A percentile compares a stretch with the other conserved stretches of the same genome.
These are phyloP conservation scores for Anguilla anguilla DNA, from an alignment of 2,797 vertebrate species.

Conservation along the genomic window DNA sequence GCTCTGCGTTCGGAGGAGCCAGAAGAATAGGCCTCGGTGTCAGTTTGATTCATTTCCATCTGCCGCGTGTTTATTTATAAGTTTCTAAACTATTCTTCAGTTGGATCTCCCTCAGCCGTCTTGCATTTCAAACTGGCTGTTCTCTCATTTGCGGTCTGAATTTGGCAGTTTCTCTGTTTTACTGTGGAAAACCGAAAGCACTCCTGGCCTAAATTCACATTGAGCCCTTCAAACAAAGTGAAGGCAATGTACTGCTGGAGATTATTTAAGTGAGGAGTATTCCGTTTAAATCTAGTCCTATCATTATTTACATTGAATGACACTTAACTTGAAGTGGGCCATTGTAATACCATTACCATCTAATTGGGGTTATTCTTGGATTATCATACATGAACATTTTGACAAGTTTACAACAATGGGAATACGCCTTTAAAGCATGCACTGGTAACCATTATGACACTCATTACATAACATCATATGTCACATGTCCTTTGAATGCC, in stretches of 20 bases:
- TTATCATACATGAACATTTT: not conserved
- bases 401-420: not conserved
- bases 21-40: constrained; percentile 34
- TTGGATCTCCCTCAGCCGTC: not conserved
- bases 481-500: not conserved
- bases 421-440: not conserved
- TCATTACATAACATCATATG: not conserved
- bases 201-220: not conserved
- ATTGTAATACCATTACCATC: not conserved
- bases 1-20: not conserved
- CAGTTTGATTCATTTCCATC: constrained; percentile 39
- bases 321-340: no score
- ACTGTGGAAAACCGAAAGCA: not conserved
- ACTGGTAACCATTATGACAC: not conserved
- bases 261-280: no score
- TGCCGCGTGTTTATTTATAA: constrained; percentile 36
- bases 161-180: not conserved
- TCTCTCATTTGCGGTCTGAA: not conserved
- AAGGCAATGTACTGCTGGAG: no score
- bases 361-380: not conserved
- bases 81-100: constrained; percentile 33
- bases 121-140: constrained; percentile 28
- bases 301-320: no score
- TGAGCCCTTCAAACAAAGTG: not conserved
- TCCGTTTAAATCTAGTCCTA: no score